These are phyloP conservation scores for Silurus meridionalis DNA, from an alignment of 2,113 vertebrate genomes.

Conservation along the genomic window DNA sequence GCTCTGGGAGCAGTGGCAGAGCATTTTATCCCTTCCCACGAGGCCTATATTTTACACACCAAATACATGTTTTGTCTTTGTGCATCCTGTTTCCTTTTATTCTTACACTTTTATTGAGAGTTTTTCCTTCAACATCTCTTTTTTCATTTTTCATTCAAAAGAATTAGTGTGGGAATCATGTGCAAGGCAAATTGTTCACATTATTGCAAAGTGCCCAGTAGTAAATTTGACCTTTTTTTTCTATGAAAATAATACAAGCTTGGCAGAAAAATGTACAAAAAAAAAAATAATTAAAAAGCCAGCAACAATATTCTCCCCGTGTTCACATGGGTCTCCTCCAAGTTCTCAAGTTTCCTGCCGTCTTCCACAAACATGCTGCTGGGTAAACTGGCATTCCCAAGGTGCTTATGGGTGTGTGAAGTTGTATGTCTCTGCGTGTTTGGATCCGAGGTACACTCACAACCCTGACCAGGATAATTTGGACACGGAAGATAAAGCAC, in stretches of 20 bases:
- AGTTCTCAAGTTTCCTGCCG: neutral
- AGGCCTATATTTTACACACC: constrained; percentile 50
- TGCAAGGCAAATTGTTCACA: neutral
- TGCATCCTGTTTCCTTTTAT: neutral
- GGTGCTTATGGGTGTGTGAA: neutral
- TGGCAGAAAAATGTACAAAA: neutral
- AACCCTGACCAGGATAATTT: neutral
- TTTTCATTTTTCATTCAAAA: neutral
- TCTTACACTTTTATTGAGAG: constrained; percentile 26
- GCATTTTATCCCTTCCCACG: constrained; percentile 60
- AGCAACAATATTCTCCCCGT: neutral
- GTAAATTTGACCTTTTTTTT: neutral
- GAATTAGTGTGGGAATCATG: neutral
- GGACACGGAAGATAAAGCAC: neutral
- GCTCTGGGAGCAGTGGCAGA: constrained; percentile 64
- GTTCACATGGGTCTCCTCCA: neutral
- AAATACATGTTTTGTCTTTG: neutral
- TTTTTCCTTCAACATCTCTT: neutral
- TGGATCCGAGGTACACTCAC: too few relatives aligned
- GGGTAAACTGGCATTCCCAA: neutral
- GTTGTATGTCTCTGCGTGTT: neutral
- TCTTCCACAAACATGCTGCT: neutral
- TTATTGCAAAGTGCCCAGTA: neutral
- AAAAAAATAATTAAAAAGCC: neutral
- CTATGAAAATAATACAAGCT: neutral